These are phyloP conservation scores for Orcinus orca DNA, from an alignment of 2,113 vertebrate genomes.

Conservation along the genomic window DNA sequence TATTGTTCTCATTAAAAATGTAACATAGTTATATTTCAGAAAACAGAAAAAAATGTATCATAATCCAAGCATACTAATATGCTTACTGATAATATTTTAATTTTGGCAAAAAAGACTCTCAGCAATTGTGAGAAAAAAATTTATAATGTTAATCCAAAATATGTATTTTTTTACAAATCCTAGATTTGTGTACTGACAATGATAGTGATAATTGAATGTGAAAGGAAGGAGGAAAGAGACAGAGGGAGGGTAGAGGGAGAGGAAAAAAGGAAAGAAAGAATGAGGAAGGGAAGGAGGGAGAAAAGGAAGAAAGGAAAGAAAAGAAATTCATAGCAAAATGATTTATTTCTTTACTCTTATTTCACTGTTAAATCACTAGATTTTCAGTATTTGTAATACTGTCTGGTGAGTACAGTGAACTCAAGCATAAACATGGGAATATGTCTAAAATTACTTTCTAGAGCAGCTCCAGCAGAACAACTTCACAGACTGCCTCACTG, in stretches of 20 bases:
- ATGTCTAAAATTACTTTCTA: background rate
- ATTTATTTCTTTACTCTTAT: background rate
- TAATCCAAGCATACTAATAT: background rate
- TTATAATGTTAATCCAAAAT: background rate
- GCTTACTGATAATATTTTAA: background rate
- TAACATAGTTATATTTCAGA: background rate
- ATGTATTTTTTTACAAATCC: background rate
- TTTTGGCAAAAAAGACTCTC: background rate
- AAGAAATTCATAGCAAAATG: background rate
- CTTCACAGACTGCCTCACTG: background rate
- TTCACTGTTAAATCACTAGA: background rate
- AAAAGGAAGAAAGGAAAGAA: background rate
- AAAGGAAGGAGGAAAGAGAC: background rate
- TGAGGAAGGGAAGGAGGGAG: background rate
- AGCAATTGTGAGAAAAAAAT: background rate
- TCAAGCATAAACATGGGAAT: background rate
- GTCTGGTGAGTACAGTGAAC: background rate
- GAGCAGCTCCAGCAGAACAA: background rate
- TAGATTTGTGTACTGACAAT: background rate
- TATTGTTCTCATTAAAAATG: background rate
- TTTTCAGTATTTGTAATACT: background rate
- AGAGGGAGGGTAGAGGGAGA: background rate
- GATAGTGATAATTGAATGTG: background rate
- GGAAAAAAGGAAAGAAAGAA: too few relatives aligned
- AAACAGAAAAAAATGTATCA: background rate